phyloP scores from a whole-genome alignment of 2,888 invertebrate genomes.

The Morpho helenor region DNA sequence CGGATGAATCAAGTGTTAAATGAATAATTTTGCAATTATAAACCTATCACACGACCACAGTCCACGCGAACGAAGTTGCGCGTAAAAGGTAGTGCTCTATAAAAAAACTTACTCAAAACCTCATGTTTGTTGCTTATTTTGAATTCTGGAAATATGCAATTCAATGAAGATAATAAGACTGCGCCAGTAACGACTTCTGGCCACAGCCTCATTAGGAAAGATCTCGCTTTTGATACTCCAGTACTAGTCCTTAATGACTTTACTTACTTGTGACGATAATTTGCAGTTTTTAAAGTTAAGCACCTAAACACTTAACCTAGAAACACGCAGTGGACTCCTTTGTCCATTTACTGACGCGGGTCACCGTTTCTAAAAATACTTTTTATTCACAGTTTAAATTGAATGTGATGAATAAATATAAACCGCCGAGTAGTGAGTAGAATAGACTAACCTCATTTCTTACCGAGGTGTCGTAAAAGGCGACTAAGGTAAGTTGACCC shows the following conservation, averaged over 20 bases:
- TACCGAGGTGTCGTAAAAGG: no score
- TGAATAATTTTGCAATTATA: no score
- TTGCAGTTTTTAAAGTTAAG: slow-evolving; percentile 8
- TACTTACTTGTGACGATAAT: slow-evolving; percentile 11
- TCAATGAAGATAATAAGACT: background rate
- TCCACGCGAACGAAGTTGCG: no score
- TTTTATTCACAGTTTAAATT: background rate
- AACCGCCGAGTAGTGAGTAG: no score
- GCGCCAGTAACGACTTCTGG: background rate
- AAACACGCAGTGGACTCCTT: slow-evolving; percentile 4
- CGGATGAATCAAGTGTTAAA: no score
- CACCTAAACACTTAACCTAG: slow-evolving; percentile 7
- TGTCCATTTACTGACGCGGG: slow-evolving; percentile 3
- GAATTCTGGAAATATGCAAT: no score
- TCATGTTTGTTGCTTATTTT: no score
- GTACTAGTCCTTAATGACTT: slow-evolving; percentile 11
- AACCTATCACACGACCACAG: no score
- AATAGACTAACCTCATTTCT: no score
- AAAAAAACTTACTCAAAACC: no score
- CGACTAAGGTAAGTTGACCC: no score
- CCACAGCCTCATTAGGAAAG: slow-evolving; percentile 3
- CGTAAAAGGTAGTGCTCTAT: no score
- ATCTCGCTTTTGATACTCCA: slow-evolving; percentile 1
- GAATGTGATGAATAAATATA: background rate
- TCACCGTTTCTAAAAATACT: slow-evolving; percentile 3